Base-by-base conservation (phyloP, 1,140 invertebrate genomes). In the Temnothorax longispinosus region DNA sequence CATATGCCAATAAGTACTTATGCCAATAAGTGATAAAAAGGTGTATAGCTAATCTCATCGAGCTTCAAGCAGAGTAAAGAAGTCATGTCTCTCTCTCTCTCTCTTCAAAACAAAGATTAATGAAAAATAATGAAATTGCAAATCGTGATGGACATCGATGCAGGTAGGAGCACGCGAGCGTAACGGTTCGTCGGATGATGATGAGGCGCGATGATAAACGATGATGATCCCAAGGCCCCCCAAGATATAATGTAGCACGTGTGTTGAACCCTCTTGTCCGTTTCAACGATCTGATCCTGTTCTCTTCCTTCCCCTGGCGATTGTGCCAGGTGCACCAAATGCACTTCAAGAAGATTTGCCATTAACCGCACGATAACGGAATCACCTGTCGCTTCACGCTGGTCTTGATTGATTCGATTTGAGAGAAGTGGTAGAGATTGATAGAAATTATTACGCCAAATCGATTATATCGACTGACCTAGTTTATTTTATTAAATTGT, bases 61-160 rank as follows among this genome's bases (percentile, higher is more conserved):
- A 21, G 35, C 10, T 44, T 62, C 15, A 44, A 77, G 3, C 15
- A 47, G 7, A 76, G 15, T 15, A 21, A 3, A 13, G 10, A 11
- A 44, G 0, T 0, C 2, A 32, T 38, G 4, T 44, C 38, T 44
- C 11, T 38, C 52, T 27, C 27, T 47, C 7, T 38, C 7, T 64
- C 8, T 78, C 18, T 65, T 8, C 7, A 38, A 32, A 80, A 80
- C 13, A 38, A 54, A 27, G 54, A 52, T 76, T 84, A 84, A 84
- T 77, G 75, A 65, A 85, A 85, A 85, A 64, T 85, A 85, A 85
- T 80, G 75, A 85, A 85, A 85, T 67, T 85, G 84, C 38, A 80
- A 65, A 84, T 62, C 64, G 47, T 54, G 64, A 71, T 71, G 47
- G 47, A 81, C 77, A 38, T 54, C 35, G 47, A 52, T 15, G 35